phyloP scores from a whole-genome alignment of 2,797 vertebrate species.

The Lophius americanus region DNA sequence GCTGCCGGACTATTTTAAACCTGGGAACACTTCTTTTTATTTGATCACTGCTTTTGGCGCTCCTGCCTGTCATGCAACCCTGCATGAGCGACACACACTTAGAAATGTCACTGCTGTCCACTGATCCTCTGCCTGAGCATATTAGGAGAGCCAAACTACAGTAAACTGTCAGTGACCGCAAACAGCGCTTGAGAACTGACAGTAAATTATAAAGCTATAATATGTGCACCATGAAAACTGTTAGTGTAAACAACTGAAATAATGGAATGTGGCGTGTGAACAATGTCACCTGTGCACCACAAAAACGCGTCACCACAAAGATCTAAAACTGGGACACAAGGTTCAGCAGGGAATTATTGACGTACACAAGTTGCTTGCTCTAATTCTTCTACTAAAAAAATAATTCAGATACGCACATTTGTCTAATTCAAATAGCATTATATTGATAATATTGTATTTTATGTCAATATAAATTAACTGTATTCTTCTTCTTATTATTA shows the following conservation, averaged over 20 bases:
- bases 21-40: background rate
- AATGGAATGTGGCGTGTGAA: background rate
- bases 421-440: no score
- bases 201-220: no score
- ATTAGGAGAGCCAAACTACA: background rate
- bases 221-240: background rate
- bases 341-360: slow-evolving; percentile 2
- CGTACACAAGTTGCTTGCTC: background rate
- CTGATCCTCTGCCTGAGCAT: background rate
- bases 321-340: slow-evolving; percentile 8
- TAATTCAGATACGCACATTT: no score
- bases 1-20: no score
- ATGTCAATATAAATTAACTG: no score
- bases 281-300: background rate
- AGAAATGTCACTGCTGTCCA: background rate
- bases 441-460: no score
- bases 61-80: background rate
- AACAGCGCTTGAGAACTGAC: no score
- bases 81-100: background rate
- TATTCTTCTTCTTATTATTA: no score
- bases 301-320: slow-evolving; percentile 39
- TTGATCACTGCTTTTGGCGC: background rate
- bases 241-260: background rate
- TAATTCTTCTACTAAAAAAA: background rate
- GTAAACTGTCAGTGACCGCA: background rate